These are phyloP conservation scores for Penelope pileata DNA, from an alignment of 2,113 vertebrate genomes.

Conservation along the genomic window DNA sequence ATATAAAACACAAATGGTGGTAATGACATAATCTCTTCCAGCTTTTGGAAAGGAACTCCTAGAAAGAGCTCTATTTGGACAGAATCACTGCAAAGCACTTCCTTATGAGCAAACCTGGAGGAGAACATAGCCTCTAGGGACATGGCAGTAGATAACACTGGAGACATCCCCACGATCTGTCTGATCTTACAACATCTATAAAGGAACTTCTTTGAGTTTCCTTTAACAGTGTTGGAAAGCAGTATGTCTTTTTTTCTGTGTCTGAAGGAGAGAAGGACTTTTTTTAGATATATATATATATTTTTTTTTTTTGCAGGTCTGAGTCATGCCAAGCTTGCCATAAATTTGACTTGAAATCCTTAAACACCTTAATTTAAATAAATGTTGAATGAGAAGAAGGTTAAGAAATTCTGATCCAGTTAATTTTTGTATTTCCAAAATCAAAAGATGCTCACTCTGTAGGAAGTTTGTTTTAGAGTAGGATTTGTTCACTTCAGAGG, in stretches of 20 bases:
- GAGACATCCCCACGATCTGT: neutral
- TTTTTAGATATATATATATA: neutral
- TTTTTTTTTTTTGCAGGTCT: neutral
- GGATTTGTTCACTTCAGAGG: neutral
- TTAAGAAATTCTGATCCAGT: neutral
- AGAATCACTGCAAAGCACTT: neutral
- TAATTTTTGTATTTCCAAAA: neutral
- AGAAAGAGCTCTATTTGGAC: neutral
- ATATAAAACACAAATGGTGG: neutral
- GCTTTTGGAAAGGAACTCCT: neutral
- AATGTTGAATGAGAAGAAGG: neutral
- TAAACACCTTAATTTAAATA: neutral
- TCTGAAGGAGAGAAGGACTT: neutral
- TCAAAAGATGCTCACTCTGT: neutral
- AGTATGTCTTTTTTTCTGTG: neutral
- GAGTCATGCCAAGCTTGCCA: neutral
- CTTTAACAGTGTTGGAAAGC: neutral
- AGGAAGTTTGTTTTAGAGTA: neutral
- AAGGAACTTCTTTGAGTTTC: neutral
- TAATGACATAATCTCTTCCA: neutral
- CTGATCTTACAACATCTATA: neutral
- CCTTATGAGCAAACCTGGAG: neutral
- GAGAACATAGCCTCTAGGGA: rapidly evolving
- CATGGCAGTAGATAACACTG: neutral
- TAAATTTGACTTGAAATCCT: neutral